Evolutionary conservation across 2,888 invertebrate genomes (phyloP), one percentile per base, ranked within the genome.

Genomic region (Ypsolopha scabrella): DNA sequence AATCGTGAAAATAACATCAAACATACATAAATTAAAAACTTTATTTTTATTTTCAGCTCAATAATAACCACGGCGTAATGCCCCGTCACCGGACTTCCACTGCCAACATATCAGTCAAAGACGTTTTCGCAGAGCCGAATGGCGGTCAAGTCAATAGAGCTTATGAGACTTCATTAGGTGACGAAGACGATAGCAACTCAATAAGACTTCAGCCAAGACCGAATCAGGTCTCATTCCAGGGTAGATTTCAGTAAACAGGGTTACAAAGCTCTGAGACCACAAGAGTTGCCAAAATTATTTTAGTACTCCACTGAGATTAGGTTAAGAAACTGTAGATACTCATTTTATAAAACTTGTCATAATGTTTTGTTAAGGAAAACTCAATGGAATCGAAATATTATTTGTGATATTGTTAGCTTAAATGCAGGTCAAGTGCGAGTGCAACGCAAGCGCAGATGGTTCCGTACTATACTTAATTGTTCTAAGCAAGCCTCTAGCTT

Each of bases 71-170:
- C 35, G 88, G 82, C 24, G 83, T 88, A 46, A 67, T 81, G 35
- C 88, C 92, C 13, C 92, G 91, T 54, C 92, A 93, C 52, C 88
- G 94, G 48, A 89, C 91, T 54, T 94, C 94, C 41, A 94, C 91
- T 56, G 92, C 92, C 0, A 92, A 92, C 63, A 93, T 93, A 59
- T 92, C 92, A 58, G 92, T 93, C 7, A 94, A 94, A 64, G 94
- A 94, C 57, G 91, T 95, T 0, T 95, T 95, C 61, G 87, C 85
- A 4, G 92, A 92, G 69, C 91, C 90, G 0, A 90, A 89, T 56
- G 89, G 88, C 54, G 94, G 95, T 51, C 94, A 91, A 68, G 85
- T 93, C 6, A 95, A 95, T 75, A 87, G 92, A 60, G 94, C 90
- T 4, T 95, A 93, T 67, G 94, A 94, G 66, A 90, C 88, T 8